These are phyloP conservation scores for Papilio aristodemus DNA, from an alignment of 1,140 invertebrate species.

Conservation along the genomic window DNA sequence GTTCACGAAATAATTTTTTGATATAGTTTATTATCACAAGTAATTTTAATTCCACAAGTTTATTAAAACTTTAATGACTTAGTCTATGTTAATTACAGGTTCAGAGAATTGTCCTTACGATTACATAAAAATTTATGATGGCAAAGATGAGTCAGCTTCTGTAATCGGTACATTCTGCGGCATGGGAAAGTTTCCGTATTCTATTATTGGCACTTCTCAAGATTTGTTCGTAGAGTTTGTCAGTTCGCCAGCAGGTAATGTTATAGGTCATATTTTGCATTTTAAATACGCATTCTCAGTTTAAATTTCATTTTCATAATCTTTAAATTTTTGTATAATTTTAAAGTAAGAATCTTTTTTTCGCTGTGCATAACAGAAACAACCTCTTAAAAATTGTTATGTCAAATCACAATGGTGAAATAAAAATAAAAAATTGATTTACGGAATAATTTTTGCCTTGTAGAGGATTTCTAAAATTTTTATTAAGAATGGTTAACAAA, in stretches of 20 bases:
- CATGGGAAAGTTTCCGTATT: slow-evolving; percentile 96
- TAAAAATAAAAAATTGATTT: no score
- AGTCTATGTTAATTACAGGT: slow-evolving; percentile 74
- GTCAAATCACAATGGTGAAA: no score
- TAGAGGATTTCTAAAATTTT: no score
- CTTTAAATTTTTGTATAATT: no score
- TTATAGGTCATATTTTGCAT: slow-evolving; percentile 25
- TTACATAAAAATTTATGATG: slow-evolving; percentile 94
- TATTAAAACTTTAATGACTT: no score
- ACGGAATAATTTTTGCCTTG: no score
- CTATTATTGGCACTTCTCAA: slow-evolving; percentile 94
- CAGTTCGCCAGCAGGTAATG: slow-evolving; percentile 89
- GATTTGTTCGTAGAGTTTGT: slow-evolving; percentile 95
- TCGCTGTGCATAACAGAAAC: no score
- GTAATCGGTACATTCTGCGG: slow-evolving; percentile 96
- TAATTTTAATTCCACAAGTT: no score
- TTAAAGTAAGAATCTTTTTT: no score
- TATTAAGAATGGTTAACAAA: background rate
- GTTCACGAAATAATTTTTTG: no score
- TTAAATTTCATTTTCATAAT: background rate
- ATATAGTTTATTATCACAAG: no score
- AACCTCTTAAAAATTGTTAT: no score
- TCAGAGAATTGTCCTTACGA: slow-evolving; percentile 94
- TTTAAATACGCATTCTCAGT: background rate
- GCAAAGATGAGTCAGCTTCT: slow-evolving; percentile 90